These are phyloP conservation scores for Dusona sp. DNA, from an alignment of 2,888 invertebrate genomes.

Conservation along the genomic window DNA sequence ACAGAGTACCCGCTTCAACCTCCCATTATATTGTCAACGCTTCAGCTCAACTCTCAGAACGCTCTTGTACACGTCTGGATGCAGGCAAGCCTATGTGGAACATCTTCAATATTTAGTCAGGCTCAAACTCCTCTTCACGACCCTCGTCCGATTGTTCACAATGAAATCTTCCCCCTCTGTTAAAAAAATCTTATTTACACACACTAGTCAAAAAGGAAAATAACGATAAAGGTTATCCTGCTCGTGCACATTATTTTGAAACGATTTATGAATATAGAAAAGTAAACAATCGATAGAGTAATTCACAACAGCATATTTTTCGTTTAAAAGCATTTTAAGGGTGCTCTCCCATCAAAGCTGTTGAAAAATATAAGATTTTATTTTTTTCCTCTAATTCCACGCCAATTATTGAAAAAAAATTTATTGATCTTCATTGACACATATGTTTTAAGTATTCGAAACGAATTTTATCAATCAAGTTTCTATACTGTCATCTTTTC, in stretches of 20 bases:
- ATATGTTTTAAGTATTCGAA: too few species aligned
- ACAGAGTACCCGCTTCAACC: slow-evolving; percentile 28
- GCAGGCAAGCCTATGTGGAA: slow-evolving; percentile 22
- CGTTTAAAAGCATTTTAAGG: background rate
- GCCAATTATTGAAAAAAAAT: too few species aligned
- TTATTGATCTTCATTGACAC: too few species aligned
- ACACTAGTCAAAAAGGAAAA: background rate
- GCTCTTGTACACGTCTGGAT: slow-evolving; percentile 48
- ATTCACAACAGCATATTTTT: background rate
- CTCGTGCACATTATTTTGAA: background rate
- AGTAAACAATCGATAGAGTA: background rate
- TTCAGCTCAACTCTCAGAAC: slow-evolving; percentile 22
- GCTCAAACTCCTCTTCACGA: slow-evolving; percentile 33
- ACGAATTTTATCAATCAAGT: too few species aligned
- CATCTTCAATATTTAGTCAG: slow-evolving; percentile 56
- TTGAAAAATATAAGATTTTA: too few species aligned
- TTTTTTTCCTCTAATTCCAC: too few species aligned
- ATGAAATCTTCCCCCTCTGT: slow-evolving; percentile 8
- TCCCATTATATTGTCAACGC: slow-evolving; percentile 27
- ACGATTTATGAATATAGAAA: background rate
- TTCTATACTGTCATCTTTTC: too few species aligned
- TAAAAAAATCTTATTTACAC: background rate
- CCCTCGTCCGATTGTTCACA: slow-evolving; percentile 28
- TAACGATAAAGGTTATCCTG: background rate
- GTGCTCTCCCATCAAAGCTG: too few species aligned